Percentiles rank a stretch among this genome's conserved stretches.
Conservation (phyloP, 1,140 invertebrate species). For the Cecropterus lyciades region DNA sequence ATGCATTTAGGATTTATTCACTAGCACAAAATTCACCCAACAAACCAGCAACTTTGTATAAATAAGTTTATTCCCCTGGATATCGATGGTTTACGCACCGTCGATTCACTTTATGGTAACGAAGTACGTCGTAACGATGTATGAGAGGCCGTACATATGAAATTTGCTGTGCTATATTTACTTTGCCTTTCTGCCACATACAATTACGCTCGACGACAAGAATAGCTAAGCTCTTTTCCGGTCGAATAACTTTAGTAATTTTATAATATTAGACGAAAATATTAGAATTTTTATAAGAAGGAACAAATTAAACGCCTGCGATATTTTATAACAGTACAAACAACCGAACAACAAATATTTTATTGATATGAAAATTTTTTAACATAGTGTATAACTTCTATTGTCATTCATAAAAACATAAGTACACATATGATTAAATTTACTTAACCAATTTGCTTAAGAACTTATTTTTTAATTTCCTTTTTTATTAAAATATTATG, state of each 20-base stretch:
- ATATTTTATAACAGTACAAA: too few relatives aligned
- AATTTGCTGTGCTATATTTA: constrained; percentile 45
- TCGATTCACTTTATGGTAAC: constrained; percentile 65
- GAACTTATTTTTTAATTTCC: too few relatives aligned
- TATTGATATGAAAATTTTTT: too few relatives aligned
- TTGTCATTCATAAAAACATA: too few relatives aligned
- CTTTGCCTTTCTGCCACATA: constrained; percentile 33
- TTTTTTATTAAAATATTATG: too few relatives aligned
- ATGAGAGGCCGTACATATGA: constrained; percentile 45
- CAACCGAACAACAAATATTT: too few relatives aligned
- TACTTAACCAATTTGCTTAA: too few relatives aligned
- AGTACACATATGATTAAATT: too few relatives aligned
- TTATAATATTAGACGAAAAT: constrained; percentile 14
- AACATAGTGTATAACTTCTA: too few relatives aligned
- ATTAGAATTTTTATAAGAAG: constrained; percentile 16
- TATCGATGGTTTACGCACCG: constrained; percentile 60
- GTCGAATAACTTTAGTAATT: constrained; percentile 24
- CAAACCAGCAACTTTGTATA: constrained; percentile 36
- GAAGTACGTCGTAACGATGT: constrained; percentile 54
- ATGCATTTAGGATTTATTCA: constrained; percentile 20
- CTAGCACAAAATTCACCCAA: constrained; percentile 28
- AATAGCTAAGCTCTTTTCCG: constrained; percentile 30
- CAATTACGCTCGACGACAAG: constrained; percentile 36
- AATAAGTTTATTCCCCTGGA: constrained; percentile 54
- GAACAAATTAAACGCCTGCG: not conserved